phyloP scores from a whole-genome alignment of 2,888 invertebrate genomes.

The Alviniconcha strummeri region DNA sequence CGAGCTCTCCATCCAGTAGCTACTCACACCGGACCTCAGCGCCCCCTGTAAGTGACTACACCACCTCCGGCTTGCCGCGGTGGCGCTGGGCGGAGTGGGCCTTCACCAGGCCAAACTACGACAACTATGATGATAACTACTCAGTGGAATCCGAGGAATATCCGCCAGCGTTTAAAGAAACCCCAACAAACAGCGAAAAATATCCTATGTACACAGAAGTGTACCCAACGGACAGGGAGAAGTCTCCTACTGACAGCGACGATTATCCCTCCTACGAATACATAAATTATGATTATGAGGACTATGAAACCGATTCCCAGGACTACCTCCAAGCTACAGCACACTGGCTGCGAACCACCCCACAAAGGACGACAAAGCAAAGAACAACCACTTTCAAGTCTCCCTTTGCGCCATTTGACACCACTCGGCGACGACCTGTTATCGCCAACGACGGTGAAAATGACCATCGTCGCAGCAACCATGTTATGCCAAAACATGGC shows the following conservation, averaged over 20 bases:
- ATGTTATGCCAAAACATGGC: not conserved
- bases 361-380: not conserved
- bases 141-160: not conserved
- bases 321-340: not conserved
- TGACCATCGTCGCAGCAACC: not conserved
- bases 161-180: no score
- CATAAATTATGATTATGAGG: no score
- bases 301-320: no score
- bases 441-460: not conserved
- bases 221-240: no score
- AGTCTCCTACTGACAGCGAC: no score
- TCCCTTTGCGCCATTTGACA: conserved; percentile 14
- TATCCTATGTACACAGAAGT: no score
- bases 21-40: not conserved
- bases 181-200: no score
- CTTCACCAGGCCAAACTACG: not conserved
- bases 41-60: not conserved
- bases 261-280: no score
- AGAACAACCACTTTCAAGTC: conserved; percentile 20
- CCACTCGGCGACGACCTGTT: not conserved
- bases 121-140: not conserved
- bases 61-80: not conserved
- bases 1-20: not conserved
- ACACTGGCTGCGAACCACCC: not conserved
- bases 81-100: not conserved